These are phyloP conservation scores for Muscidifurax raptorellus DNA, from an alignment of 1,140 invertebrate species.

Conservation along the genomic window DNA sequence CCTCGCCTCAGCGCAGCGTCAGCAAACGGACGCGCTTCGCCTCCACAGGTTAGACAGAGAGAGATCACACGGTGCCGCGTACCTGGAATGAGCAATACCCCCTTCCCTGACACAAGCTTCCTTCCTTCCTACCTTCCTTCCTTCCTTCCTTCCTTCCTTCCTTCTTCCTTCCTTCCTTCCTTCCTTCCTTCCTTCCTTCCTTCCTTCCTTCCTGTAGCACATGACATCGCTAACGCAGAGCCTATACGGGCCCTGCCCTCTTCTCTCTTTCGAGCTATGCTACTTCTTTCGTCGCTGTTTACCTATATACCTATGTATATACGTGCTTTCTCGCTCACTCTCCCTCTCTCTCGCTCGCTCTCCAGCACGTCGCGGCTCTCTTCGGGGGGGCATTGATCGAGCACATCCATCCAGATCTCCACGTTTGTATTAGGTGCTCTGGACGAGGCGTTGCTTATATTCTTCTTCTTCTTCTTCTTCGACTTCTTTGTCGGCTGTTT, in stretches of 20 bases:
- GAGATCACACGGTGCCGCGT: neutral
- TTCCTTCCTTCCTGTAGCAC: neutral
- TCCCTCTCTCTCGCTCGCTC: neutral
- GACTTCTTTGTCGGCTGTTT: neutral
- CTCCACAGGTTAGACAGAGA: conserved; percentile 1
- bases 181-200: conserved; percentile 17
- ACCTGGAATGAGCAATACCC: conserved; percentile 2
- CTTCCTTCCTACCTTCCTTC: neutral
- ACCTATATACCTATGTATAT: neutral
- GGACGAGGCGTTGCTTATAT: neutral
- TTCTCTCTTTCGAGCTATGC: neutral
- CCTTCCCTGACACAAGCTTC: neutral
- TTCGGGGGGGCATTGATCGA: neutral
- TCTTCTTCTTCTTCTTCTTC: neutral
- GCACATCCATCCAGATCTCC: neutral
- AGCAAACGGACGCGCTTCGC: conserved; percentile 19
- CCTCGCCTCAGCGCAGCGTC: conserved; percentile 12
- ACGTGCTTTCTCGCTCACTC: neutral
- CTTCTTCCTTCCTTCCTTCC: too few species aligned
- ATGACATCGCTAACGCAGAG: neutral
- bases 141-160: neutral
- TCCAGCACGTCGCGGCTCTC: neutral
- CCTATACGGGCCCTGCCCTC: neutral
- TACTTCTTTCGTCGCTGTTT: neutral
- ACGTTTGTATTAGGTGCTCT: neutral